Base-by-base conservation (phyloP, 2,797 vertebrate genomes). In the Microcaecilia unicolor region DNA sequence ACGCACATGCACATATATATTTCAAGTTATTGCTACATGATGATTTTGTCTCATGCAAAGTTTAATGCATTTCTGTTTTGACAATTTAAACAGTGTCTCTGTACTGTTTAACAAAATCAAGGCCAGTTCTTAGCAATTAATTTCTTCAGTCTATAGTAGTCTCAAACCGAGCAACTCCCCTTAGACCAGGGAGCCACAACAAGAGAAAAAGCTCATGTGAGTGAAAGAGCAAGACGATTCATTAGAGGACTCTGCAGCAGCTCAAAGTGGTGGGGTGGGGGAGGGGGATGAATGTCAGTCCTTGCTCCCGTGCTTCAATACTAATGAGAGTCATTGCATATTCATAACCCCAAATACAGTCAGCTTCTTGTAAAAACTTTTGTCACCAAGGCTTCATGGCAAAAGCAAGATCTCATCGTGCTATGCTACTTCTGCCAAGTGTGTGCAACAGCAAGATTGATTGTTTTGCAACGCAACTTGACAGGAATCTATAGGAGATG, bases 401-500 rank as follows among this genome's bases (percentile, higher is more conserved):
- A 61, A 74, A 64, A 83, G 78, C 54, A 74, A 73, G 53, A 76
- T 76, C 72, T 79, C 69, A 69, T 69, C 36, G 3, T 68, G 67
- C 61, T 39, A n/a, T 41, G 67, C 66, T 70, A 71, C 71, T 78
- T 84, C 64, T 66, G 58, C 77, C 74, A 68, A 74, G 61, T 61
- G 54, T 61, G 55, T 8, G 10, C 54, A 67, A 76, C 75, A 86
- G 55, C 61, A 87, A 96, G 92, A 97, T 90, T 86, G 90, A 97
- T 94, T 95, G 89, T 89, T 92, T 91, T 83, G 85, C 89, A 80
- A 81, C 41, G 19, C 72, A 80, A 83, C 71, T 81, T 91, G 92
- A 92, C 80, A 87, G 78, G 66, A 80, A 90, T 81, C 88, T 83
- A n/a, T n/a, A 84, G 88, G 85, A 85, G 85, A 81, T 78, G 67